A percentile compares a stretch with the other conserved stretches of the same genome.
phyloP scores from a whole-genome alignment of 2,888 invertebrate genomes.

The Crocallis elinguaria region DNA sequence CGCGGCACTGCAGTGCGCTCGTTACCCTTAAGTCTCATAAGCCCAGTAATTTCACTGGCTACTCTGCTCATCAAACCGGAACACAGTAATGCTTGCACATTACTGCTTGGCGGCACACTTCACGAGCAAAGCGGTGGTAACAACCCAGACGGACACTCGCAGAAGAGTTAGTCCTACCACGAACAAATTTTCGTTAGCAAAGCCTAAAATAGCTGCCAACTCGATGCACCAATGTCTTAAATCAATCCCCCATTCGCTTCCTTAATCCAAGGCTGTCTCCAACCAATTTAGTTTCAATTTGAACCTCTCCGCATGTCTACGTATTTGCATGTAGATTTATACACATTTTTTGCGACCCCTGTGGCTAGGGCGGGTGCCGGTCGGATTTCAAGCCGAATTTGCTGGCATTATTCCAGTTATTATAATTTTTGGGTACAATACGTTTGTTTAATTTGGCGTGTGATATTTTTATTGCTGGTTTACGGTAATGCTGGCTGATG shows the following conservation, averaged over 20 bases:
- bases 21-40: no score
- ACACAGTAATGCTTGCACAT: no score
- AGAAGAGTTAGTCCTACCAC: no score
- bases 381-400: conserved; percentile 24
- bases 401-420: conserved; percentile 38
- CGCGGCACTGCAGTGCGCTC: no score
- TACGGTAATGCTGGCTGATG: conserved; percentile 9
- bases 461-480: conserved; percentile 31
- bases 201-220: no score
- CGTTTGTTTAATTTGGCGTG: conserved; percentile 26
- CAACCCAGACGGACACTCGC: no score
- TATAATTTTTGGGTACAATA: conserved; percentile 36
- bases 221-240: background rate
- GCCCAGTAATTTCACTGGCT: no score
- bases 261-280: conserved; percentile 27
- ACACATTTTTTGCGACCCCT: conserved; percentile 38
- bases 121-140: no score
- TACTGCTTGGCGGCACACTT: no score
- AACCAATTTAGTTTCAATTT: conserved; percentile 56
- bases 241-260: conserved; percentile 3
- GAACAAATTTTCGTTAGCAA: no score
- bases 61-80: no score
- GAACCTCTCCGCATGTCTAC: conserved; percentile 39
- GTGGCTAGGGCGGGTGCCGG: conserved; percentile 26
- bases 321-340: conserved; percentile 53